Percentiles rank a stretch among this genome's conserved stretches.
phyloP scores from a whole-genome alignment of 2,797 vertebrate genomes.

The Pipistrellus kuhlii region DNA sequence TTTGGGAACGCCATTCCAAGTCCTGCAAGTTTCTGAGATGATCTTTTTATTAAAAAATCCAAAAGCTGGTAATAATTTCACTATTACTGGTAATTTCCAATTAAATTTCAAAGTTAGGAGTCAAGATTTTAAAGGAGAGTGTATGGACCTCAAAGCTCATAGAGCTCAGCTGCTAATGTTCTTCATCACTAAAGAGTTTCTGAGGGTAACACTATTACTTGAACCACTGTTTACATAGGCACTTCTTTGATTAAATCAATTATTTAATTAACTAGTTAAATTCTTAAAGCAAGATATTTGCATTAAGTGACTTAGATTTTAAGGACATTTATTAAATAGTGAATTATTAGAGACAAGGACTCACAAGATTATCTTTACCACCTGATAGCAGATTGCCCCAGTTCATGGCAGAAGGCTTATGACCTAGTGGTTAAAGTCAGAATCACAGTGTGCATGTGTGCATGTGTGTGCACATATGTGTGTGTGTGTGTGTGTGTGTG shows the following conservation, averaged over 20 bases:
- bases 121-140: background rate
- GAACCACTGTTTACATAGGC: background rate
- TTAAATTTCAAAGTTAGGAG: background rate
- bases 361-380: background rate
- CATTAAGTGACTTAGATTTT: background rate
- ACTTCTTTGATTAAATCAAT: background rate
- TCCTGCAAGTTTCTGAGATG: background rate
- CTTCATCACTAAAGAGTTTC: background rate
- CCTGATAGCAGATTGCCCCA: background rate
- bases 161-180: background rate
- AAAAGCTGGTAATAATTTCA: background rate
- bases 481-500: too few relatives aligned
- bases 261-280: background rate
- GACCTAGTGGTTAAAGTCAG: background rate
- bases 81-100: background rate
- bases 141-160: background rate
- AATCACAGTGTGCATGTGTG: background rate
- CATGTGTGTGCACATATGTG: too few relatives aligned
- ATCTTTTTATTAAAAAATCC: background rate
- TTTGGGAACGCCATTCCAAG: background rate
- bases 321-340: background rate
- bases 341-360: background rate
- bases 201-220: background rate
- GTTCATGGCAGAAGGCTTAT: background rate
- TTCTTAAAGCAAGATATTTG: background rate